phyloP scores from a whole-genome alignment of 2,797 vertebrate genomes.

The Numenius phaeopus region DNA sequence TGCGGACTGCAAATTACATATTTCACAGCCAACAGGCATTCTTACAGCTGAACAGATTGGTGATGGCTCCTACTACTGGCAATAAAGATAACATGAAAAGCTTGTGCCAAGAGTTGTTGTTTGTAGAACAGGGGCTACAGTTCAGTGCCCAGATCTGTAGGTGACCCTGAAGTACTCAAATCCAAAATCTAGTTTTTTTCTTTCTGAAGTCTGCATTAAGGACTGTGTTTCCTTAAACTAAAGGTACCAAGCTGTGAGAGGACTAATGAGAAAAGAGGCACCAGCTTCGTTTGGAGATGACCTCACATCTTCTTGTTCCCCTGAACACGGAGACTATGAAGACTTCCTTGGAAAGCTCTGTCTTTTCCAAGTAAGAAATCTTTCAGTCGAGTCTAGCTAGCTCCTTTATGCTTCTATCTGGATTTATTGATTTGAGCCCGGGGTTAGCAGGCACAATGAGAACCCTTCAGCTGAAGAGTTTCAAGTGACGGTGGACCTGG shows the following conservation, averaged over 20 bases:
- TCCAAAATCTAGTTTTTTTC: neutral
- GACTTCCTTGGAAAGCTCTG: neutral
- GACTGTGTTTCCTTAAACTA: neutral
- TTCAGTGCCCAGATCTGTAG: neutral
- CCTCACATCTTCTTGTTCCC: neutral
- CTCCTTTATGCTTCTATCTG: neutral
- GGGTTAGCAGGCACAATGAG: neutral
- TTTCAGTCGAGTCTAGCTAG: neutral
- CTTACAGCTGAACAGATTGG: neutral
- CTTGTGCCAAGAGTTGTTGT: neutral
- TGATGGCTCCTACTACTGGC: constrained; percentile 16
- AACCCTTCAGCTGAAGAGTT: neutral
- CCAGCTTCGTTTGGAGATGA: neutral
- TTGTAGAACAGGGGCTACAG: neutral
- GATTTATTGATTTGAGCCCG: neutral
- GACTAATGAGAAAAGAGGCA: neutral
- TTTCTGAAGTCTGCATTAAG: neutral
- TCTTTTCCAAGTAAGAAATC: neutral
- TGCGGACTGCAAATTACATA: neutral
- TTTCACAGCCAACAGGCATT: neutral
- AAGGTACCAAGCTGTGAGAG: neutral
- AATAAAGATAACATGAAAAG: neutral
- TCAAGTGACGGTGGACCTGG: neutral
- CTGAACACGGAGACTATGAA: neutral
- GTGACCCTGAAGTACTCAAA: neutral